Evolutionary conservation across 2,113 vertebrate genomes (phyloP).

Genomic region (Neotoma lepida): DNA sequence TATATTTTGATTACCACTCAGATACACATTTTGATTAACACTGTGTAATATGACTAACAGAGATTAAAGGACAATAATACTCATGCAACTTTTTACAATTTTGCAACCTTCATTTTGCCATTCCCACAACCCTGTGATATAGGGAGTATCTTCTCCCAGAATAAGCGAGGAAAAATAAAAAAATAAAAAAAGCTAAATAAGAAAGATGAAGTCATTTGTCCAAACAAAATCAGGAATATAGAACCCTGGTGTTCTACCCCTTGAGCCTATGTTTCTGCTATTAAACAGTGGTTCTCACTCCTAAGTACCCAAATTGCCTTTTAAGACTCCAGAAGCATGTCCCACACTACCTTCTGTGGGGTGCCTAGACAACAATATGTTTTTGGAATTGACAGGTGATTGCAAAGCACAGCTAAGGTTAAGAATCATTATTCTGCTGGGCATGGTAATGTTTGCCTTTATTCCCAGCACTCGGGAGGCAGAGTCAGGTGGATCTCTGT

Average conservation of each 20-base stretch:
- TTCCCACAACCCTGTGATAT: background rate
- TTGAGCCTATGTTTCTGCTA: background rate
- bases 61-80: background rate
- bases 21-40: conserved; percentile 22
- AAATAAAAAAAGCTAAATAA: conserved; percentile 47
- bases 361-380: background rate
- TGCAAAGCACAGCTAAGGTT: background rate
- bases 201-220: conserved; percentile 27
- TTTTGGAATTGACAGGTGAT: background rate
- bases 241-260: background rate
- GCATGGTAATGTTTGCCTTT: background rate
- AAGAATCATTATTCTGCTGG: conserved; percentile 7
- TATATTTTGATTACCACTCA: background rate
- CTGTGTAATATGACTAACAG: background rate
- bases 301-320: conserved; percentile 26
- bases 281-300: background rate
- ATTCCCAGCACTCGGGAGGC: background rate
- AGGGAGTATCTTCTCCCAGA: background rate
- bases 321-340: background rate
- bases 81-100: conserved; percentile 4
- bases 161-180: background rate
- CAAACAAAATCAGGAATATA: conserved; percentile 18
- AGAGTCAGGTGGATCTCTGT: background rate
- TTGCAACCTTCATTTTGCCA: conserved; percentile 42
- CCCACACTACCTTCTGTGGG: conserved; percentile 3